Percentiles rank a stretch among this genome's conserved stretches.
Evolutionary conservation across 2,888 invertebrate genomes (phyloP).

Genomic region (Azorinus chamasolen): DNA sequence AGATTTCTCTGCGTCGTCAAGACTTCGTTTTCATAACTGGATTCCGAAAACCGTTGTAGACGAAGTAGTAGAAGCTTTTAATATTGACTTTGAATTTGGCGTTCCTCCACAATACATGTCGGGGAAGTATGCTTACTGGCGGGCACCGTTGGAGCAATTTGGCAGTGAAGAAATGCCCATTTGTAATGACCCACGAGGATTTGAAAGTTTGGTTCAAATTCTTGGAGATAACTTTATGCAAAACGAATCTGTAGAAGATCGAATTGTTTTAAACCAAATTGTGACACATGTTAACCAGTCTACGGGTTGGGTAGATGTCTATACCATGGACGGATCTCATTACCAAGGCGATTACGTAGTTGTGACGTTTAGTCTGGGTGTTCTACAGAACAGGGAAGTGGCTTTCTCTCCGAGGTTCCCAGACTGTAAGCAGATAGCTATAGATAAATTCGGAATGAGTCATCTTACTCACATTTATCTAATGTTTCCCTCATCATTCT

Average conservation of each 20-base stretch:
- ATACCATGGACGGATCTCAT: conserved; percentile 27
- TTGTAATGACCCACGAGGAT: conserved; percentile 38
- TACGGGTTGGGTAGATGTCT: conserved; percentile 28
- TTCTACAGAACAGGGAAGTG: conserved; percentile 49
- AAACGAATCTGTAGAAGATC: conserved; percentile 1
- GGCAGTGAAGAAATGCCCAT: conserved; percentile 19
- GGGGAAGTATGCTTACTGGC: conserved; percentile 18
- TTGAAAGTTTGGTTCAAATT: conserved; percentile 17
- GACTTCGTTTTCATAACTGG: conserved; percentile 33
- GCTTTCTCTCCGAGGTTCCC: conserved; percentile 52
- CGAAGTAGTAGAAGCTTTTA: conserved; percentile 34
- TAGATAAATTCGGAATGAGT: conserved; percentile 42
- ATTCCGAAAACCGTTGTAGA: conserved; percentile 25
- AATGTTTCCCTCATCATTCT: conserved; percentile 44
- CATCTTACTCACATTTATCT: conserved; percentile 47
- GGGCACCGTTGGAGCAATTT: conserved; percentile 31
- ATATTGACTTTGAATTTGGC: conserved; percentile 32
- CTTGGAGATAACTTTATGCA: conserved; percentile 1
- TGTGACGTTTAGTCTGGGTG: conserved; percentile 62
- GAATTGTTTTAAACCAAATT: conserved; percentile 35
- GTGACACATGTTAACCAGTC: conserved; percentile 37
- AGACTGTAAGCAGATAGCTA: conserved; percentile 38
- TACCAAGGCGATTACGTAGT: conserved; percentile 52
- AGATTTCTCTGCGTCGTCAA: conserved; percentile 33
- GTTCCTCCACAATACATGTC: conserved; percentile 28